Evolutionary conservation across 2,888 invertebrate species (phyloP), one percentile per base, ranked within the genome.

Genomic region (Ochlodes sylvanus): DNA sequence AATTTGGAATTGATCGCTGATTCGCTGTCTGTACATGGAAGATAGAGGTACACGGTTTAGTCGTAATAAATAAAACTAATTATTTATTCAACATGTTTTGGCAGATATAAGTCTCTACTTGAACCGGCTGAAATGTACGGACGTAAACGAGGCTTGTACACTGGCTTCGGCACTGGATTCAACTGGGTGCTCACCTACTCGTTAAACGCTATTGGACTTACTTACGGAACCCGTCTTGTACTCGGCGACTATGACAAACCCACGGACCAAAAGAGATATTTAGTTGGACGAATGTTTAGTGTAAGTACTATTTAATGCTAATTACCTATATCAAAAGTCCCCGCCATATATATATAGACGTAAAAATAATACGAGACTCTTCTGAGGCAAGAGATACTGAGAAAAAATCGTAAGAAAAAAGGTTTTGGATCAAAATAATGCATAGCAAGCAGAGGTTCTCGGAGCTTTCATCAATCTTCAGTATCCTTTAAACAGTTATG

Each of bases 151-250:
- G 96, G 96, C 4, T 83, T 96, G 21, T 95, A 94, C 81, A 95
- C 95, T 0, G 96, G 96, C 0, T 86, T 96, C 0, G 96, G 96
- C 0, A 95, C 94, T 10, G 96, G 96, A 0, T 87, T 95, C 41
- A 95, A 96, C 94, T 97, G 97, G 97, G 94, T 96, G 21, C 94
- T 97, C 42, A 95, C 96, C 7, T 97, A 96, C 80, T 91, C 94
- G 14, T 94, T 96, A 70, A 96, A 96, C 79, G 96, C 96, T 0
- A 87, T 97, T 19, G 96, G 96, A 3, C 95, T 97, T 79, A 96
- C 96, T 90, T 97, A 97, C 81, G 97, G 97, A 0, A 95, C 96
- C 0, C 89, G 94, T 63, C 89, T 97, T 9, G 96, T 97, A 17
- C 80, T 96, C 19, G 89, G 93, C 0, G 95, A 96, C 77, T 93